Evolutionary conservation across 2,888 invertebrate genomes (phyloP).

Genomic region (Lymantria dispar): DNA sequence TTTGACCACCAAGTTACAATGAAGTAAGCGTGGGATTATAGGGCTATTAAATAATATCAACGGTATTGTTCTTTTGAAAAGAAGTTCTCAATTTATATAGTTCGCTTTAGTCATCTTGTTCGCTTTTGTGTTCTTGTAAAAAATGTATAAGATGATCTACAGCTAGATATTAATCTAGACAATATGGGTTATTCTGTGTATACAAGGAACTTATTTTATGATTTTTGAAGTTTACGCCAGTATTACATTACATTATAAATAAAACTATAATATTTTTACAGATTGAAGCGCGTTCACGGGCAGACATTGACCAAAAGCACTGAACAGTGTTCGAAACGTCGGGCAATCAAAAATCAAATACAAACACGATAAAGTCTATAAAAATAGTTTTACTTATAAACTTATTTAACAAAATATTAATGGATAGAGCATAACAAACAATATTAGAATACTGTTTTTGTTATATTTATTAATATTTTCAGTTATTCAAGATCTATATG

Average conservation of each 20-base stretch:
- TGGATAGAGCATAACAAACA: no score
- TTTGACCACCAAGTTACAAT: slow-evolving; percentile 54
- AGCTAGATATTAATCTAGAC: not conserved
- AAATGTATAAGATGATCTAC: not conserved
- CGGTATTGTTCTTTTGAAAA: slow-evolving; percentile 36
- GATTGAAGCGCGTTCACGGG: no score
- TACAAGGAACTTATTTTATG: not conserved
- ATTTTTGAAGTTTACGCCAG: not conserved
- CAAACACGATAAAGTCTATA: no score
- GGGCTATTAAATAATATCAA: slow-evolving; percentile 49
- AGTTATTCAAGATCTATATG: not conserved
- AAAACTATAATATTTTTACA: no score
- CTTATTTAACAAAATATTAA: no score
- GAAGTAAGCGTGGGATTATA: slow-evolving; percentile 59
- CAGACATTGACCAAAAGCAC: no score
- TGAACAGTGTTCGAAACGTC: no score
- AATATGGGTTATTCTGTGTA: not conserved
- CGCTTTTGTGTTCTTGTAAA: not conserved
- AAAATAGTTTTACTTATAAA: no score
- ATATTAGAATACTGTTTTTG: no score
- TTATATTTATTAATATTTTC: not conserved
- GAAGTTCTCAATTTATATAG: slow-evolving; percentile 28
- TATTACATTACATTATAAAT: no score
- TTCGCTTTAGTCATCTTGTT: slow-evolving; percentile 12
- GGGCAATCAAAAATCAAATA: no score